Base-by-base conservation (phyloP, 2,888 invertebrate species). In the Athetis lepigone region DNA sequence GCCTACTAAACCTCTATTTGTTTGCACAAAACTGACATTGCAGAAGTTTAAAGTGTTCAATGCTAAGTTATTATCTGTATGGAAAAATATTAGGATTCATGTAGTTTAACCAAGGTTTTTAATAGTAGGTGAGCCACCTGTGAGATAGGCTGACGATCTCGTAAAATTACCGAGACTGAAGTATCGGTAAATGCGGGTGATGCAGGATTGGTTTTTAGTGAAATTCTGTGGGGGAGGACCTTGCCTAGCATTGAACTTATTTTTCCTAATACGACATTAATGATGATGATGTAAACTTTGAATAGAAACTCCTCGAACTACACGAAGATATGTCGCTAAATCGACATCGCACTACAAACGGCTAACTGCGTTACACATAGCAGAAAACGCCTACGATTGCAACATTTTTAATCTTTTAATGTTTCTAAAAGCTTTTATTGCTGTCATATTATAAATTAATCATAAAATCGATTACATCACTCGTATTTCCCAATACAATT, bases 21-120 rank as follows among this genome's bases (percentile, higher is more conserved):
- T 75, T 79, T 80, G 67, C 72, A 77, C 61, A 74, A 75, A 84
- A 81, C 77, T 85, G 85, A 80, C 85, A 85, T 85, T 85, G 83
- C 77, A 72, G 69, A 79, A 57, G 65, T 77, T 59, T 69, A 72
- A 70, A 63, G 61, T 57, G 55, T 76, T 72, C 80, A 81, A 81
- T 80, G 81, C 60, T 73, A 66, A 49, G 7, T 21, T 65, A 42
- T 25, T 57, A 55, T 76, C 37, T 43, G 66, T 21, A 23, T 8
- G 62, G 23, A 9, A 72, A 43, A 27, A 54, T 65, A 49, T 52
- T 51, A 42, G 39, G 25, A 46, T 52, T 52, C 47, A 61, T 72
- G 19, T 61, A 39, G 60, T 39, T 51, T 11, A 1, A 19, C 2
- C 60, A 60, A 60, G 46, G 67, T 25, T 27, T 18, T 13, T 18